Evolutionary conservation across 2,888 invertebrate species (phyloP), one percentile per base, ranked within the genome.

Genomic region (Athalia cordata): DNA sequence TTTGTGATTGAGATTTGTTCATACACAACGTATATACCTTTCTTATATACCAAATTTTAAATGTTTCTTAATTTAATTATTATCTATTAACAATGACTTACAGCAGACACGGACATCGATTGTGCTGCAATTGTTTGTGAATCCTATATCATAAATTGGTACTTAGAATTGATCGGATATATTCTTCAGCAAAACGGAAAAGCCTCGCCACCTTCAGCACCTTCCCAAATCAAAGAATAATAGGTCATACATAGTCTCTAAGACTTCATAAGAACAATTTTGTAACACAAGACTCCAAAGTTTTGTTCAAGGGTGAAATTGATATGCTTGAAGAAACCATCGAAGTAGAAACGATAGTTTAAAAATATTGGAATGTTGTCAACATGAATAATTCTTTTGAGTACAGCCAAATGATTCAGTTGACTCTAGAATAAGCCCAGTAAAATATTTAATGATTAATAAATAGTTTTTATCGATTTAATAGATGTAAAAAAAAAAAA

Each of bases 1-100:
- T 15, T 65, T 80, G 50, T 78, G 70, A 78, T 80, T 79, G 77
- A 77, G 82, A 83, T 79, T 76, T 45, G 45, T 29, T 78, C 68
- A 66, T 64, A 55, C 77, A 70, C 62, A 78, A 77, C 68, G 67
- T 80, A 70, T 50, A 70, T n/a, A 45, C 72, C 47, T 59, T 59
- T 75, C 52, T 62, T 64, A 75, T 75, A 75, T 75, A 75, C 45
- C 75, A 52, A 62, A 29, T 72, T 75, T 75, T 15, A 62, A 75
- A 72, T 72, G 57, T 57, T 47, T 47, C 78, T 77, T 70, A 78
- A 77, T 64, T 61, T 76, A 67, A 61, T 49, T 76, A 70, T 75
- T 61, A 75, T 55, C 61, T 70, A 79, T 59, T 49, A 77, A 75
- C 78, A 82, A 43, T 75, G 75, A 75, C 75, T 75, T 64, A 75